phyloP scores from a whole-genome alignment of 2,113 vertebrate genomes.

The human region DNA sequence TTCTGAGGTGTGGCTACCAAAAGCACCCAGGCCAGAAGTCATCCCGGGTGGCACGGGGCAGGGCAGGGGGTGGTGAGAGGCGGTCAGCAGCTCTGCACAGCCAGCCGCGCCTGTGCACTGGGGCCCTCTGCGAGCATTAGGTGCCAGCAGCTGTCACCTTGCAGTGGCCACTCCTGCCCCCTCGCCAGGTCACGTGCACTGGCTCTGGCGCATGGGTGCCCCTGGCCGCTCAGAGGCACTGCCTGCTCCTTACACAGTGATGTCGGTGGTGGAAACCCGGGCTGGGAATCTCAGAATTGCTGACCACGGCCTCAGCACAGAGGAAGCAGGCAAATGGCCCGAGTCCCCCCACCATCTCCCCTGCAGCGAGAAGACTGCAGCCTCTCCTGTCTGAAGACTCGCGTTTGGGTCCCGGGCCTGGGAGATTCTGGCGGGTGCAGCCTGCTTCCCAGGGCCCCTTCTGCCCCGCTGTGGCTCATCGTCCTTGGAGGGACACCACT shows the following conservation, averaged over 20 bases:
- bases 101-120: background rate
- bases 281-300: background rate
- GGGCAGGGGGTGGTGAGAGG: background rate
- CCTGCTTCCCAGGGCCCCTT: background rate
- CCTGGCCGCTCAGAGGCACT: too few species aligned
- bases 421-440: background rate
- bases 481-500: background rate
- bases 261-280: background rate
- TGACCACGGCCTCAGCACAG: background rate
- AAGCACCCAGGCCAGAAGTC: background rate
- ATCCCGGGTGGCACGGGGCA: background rate
- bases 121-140: background rate
- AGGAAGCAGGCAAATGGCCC: background rate
- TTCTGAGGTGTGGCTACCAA: background rate
- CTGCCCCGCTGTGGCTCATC: background rate
- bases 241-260: background rate
- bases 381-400: background rate
- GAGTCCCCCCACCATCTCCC: background rate
- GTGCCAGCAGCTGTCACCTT: background rate
- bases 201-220: background rate
- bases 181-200: too few species aligned
- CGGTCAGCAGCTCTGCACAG: too few species aligned
- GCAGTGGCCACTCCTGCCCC: background rate
- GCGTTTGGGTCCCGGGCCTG: accelerated
- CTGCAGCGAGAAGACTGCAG: background rate